Conservation (phyloP, 1,140 invertebrate genomes). For the Cotesia glomerata region DNA sequence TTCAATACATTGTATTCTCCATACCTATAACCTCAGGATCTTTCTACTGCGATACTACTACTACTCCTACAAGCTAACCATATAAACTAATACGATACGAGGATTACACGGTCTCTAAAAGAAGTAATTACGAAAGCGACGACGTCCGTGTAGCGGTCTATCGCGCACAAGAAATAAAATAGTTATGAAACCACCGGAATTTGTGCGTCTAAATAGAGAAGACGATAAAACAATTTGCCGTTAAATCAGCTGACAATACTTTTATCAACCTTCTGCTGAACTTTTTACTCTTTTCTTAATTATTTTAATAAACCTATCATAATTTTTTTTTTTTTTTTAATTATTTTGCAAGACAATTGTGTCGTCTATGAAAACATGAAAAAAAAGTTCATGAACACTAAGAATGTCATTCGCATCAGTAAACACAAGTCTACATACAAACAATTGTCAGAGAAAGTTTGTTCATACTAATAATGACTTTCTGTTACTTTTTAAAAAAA, state of each 20-base stretch:
- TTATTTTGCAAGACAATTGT: not conserved
- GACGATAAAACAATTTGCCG: conserved; percentile 20
- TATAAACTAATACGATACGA: not conserved
- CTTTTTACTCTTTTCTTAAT: not conserved
- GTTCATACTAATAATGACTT: not conserved
- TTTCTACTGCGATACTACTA: not conserved
- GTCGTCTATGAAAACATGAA: not conserved
- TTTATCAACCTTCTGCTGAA: not conserved
- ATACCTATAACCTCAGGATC: not conserved
- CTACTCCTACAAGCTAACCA: not conserved
- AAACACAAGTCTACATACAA: not conserved
- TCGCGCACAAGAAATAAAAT: conserved; percentile 24
- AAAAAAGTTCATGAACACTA: not conserved
- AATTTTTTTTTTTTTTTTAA: not conserved
- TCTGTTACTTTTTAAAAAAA: not conserved
- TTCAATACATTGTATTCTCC: not conserved
- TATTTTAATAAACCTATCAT: not conserved
- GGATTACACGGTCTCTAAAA: not conserved
- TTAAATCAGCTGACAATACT: conserved; percentile 7
- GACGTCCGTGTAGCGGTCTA: conserved; percentile 22
- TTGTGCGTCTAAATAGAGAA: conserved; percentile 13
- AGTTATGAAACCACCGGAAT: conserved; percentile 30
- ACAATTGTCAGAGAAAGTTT: conserved; percentile 6
- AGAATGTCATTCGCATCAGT: conserved; percentile 5
- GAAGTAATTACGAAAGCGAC: conserved; percentile 25